phyloP scores from a whole-genome alignment of 2,888 invertebrate species.

The Alcis repandata region DNA sequence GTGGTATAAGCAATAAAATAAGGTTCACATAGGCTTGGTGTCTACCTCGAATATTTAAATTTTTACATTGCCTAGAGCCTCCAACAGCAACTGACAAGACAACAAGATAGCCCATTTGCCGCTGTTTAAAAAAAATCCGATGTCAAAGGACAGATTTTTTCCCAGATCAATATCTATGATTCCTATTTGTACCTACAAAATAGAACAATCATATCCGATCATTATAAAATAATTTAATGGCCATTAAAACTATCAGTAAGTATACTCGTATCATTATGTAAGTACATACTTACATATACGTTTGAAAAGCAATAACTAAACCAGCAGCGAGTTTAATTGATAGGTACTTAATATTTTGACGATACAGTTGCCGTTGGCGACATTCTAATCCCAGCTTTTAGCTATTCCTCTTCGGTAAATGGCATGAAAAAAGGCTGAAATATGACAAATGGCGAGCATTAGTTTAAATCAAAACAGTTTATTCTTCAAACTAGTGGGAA shows the following conservation, averaged over 20 bases:
- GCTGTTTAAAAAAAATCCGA: no score
- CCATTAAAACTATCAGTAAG: neutral
- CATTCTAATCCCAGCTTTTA: neutral
- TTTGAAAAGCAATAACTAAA: slow-evolving; percentile 35
- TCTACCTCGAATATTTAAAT: no score
- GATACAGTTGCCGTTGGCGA: slow-evolving; percentile 34
- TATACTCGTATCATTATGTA: neutral
- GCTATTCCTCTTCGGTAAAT: neutral
- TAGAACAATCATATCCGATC: no score
- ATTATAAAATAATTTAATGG: neutral
- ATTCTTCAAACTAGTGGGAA: slow-evolving; percentile 82
- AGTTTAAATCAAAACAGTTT: slow-evolving; percentile 84
- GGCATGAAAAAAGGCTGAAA: slow-evolving; percentile 3
- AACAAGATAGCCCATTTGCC: no score
- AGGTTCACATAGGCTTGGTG: no score
- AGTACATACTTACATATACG: neutral
- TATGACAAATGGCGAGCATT: slow-evolving; percentile 75
- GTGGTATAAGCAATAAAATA: no score
- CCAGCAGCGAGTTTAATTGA: slow-evolving; percentile 41
- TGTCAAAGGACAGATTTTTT: no score
- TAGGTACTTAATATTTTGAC: slow-evolving; percentile 4
- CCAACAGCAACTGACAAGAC: no score
- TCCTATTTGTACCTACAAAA: no score
- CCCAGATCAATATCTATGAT: no score
- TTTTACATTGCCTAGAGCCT: no score